A percentile compares a stretch with the other conserved stretches of the same genome.
Evolutionary conservation across 2,797 vertebrate species (phyloP).

Genomic region (Danio jaintianensis): DNA sequence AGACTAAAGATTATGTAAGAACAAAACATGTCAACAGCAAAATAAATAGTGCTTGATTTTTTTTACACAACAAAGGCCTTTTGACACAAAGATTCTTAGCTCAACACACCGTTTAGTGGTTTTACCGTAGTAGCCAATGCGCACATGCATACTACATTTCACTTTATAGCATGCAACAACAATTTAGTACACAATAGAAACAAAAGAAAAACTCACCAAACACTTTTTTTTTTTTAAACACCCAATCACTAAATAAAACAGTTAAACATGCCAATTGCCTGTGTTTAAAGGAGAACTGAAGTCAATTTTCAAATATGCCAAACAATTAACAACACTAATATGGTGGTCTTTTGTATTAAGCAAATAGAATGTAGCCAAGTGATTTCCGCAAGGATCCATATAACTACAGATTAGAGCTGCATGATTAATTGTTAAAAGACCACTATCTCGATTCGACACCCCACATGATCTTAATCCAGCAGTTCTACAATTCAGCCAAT

Average conservation of each 20-base stretch:
- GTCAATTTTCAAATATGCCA: slow-evolving; percentile 6
- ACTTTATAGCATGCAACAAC: slow-evolving; percentile 6
- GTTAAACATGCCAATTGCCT: not conserved
- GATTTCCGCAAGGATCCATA: not conserved
- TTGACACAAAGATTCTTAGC: slow-evolving; percentile 19
- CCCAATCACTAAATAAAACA: not conserved
- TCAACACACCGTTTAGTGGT: slow-evolving; percentile 14
- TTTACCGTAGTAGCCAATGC: slow-evolving; percentile 12
- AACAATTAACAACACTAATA: not conserved
- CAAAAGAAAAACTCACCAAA: not conserved
- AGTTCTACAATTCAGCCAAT: too few relatives aligned
- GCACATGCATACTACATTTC: slow-evolving; percentile 7
- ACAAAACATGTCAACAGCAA: slow-evolving; percentile 37
- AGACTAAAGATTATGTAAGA: slow-evolving; percentile 23
- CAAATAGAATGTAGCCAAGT: not conserved
- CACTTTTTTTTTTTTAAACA: slow-evolving; percentile 2
- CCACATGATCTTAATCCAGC: too few relatives aligned
- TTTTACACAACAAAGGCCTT: slow-evolving; percentile 36
- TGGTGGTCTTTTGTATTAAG: not conserved
- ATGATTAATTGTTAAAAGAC: too few relatives aligned
- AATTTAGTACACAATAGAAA: not conserved
- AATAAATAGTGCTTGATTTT: slow-evolving; percentile 35
- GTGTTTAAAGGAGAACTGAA: not conserved
- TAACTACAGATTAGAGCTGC: not conserved
- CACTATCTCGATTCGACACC: too few relatives aligned